A percentile compares a stretch with the other conserved stretches of the same genome.
phyloP scores from a whole-genome alignment of 2,797 vertebrate genomes.

The Poecilia wingei region DNA sequence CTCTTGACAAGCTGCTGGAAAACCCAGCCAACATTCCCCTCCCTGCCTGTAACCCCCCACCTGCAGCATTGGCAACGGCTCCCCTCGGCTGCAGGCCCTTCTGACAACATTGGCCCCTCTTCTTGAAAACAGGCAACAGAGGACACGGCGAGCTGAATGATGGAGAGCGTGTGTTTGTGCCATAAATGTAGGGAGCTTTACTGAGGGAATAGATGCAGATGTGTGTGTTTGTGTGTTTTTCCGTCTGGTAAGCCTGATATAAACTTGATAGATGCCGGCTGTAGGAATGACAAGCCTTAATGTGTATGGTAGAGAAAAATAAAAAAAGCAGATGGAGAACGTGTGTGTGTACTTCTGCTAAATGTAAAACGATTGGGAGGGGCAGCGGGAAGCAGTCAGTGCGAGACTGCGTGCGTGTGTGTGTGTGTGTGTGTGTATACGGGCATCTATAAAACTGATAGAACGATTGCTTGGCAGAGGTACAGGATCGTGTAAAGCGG shows the following conservation, averaged over 20 bases:
- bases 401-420: slow-evolving; percentile 28
- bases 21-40: slow-evolving; percentile 30
- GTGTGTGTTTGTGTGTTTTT: slow-evolving; percentile 24
- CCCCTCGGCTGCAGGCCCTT: slow-evolving; percentile 61
- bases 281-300: slow-evolving; percentile 51
- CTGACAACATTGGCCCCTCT: slow-evolving; percentile 65
- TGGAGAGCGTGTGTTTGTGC: slow-evolving; percentile 45
- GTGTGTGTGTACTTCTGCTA: slow-evolving; percentile 51
- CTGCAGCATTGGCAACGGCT: slow-evolving; percentile 66
- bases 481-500: slow-evolving; percentile 66
- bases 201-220: slow-evolving; percentile 28
- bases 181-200: slow-evolving; percentile 33
- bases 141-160: slow-evolving; percentile 63
- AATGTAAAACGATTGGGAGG: slow-evolving; percentile 58
- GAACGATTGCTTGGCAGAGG: slow-evolving; percentile 69
- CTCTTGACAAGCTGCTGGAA: slow-evolving; percentile 66
- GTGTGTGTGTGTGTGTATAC: slow-evolving; percentile 9
- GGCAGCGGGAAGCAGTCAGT: slow-evolving; percentile 31
- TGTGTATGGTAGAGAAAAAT: slow-evolving; percentile 29
- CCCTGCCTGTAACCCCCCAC: slow-evolving; percentile 44
- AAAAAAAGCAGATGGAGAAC: slow-evolving; percentile 23
- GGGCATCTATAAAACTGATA: slow-evolving; percentile 63
- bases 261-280: slow-evolving; percentile 68
- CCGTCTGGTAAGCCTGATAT: slow-evolving; percentile 60
- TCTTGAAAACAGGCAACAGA: slow-evolving; percentile 76